These are phyloP conservation scores for Schizaphis graminum DNA, from an alignment of 2,888 invertebrate genomes.

Conservation along the genomic window DNA sequence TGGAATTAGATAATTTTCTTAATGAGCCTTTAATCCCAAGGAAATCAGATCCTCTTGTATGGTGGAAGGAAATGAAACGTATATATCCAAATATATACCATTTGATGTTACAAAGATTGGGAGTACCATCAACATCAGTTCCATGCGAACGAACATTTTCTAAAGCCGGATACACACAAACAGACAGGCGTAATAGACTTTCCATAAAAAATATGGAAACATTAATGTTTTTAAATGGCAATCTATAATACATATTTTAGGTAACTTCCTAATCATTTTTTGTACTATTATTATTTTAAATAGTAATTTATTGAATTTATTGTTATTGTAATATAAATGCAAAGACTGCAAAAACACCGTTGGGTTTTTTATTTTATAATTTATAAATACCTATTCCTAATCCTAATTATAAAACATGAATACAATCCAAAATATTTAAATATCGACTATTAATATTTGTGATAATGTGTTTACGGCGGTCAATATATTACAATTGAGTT, in stretches of 20 bases:
- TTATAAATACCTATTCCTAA: slow-evolving; percentile 1
- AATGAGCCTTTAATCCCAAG: neutral
- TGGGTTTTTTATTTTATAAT: neutral
- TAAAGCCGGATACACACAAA: neutral
- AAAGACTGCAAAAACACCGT: neutral
- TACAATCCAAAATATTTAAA: neutral
- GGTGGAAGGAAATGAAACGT: neutral
- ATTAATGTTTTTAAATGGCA: neutral
- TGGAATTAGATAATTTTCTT: neutral
- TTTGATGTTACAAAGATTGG: neutral
- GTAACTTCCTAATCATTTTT: neutral
- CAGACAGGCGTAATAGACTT: neutral
- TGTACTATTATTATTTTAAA: slow-evolving; percentile 1
- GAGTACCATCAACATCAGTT: neutral
- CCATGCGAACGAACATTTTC: neutral
- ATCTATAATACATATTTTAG: slow-evolving; percentile 1
- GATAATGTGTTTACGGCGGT: neutral
- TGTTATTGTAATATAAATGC: neutral
- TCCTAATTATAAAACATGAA: slow-evolving; percentile 1
- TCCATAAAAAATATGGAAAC: neutral
- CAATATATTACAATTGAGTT: neutral
- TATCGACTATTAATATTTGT: neutral
- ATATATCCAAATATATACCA: neutral
- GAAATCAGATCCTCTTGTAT: neutral
- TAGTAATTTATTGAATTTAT: neutral